Base-by-base conservation (phyloP, 2,797 vertebrate species). In the Bovichtus variegatus region DNA sequence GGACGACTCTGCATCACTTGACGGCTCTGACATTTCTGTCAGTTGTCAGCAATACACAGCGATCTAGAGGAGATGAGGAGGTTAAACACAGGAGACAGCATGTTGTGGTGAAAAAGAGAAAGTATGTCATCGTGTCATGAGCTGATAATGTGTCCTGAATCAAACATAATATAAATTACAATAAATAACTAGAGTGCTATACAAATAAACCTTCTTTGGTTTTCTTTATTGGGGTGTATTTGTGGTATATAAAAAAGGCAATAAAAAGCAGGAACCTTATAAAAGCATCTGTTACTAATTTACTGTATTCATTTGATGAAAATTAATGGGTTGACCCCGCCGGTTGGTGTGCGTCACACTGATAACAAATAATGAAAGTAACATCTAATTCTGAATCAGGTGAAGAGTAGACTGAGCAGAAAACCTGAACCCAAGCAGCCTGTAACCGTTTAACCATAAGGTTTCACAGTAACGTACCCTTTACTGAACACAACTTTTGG, bases 1-100 rank as follows among this genome's bases (percentile, higher is more conserved):
- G 46, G 98, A 99, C 0, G 97, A 98, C 90, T 99, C 98, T 5
- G 97, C 94, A 89, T 99, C 98, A 87, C 97, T 99, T 53, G 97
- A 98, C 76, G 94, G 96, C 87, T 96, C 97, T 58, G 98, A 98
- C 98, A 99, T 94, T 65, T 82, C 77, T 72, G 61, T 59, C 51
- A 71, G 55, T 27, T 80, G 68, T 74, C 81, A 57, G 54, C 47
- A 69, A 77, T 10, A 44, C 25, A 58, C 59, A 67, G 40, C 29
- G 8, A 80, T 62, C 70, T 77, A n/a, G 2, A 71, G 19, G 40
- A 78, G 38, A 78, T 36, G 57, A 66, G 6, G 2, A 44, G 9
- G 29, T 40, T n/a, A 10, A 68, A 61, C 16, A 29, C 10, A 36
- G n/a, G 5, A 68, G 4, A 58, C n/a, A 57, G 23, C n/a, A 7